Percentiles rank a stretch among this genome's conserved stretches.
These are phyloP conservation scores for Leptothorax acervorum DNA, from an alignment of 2,888 invertebrate genomes.

Conservation along the genomic window DNA sequence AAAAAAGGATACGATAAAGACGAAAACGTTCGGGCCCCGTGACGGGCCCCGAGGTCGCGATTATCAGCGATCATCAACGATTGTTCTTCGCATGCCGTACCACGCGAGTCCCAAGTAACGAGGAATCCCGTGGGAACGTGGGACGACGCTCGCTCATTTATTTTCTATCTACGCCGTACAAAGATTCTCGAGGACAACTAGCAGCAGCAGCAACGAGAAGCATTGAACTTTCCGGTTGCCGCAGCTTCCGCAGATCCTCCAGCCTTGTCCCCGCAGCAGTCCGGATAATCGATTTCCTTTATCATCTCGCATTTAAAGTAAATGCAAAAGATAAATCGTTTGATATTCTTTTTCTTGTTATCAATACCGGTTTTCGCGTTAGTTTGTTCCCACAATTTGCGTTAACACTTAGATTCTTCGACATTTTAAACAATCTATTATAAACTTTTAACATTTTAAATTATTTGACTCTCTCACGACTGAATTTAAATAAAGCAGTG, in stretches of 20 bases:
- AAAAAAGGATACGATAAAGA: background rate
- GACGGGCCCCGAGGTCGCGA: conserved; percentile 23
- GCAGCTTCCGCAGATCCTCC: conserved; percentile 22
- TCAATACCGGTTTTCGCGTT: background rate
- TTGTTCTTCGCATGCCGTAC: conserved; percentile 59
- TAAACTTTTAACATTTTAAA: background rate
- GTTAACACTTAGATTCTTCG: background rate
- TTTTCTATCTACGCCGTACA: conserved; percentile 29
- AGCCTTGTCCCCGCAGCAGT: background rate
- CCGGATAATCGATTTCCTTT: background rate
- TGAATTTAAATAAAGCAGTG: background rate
- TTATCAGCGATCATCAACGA: conserved; percentile 64
- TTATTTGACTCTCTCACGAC: background rate
- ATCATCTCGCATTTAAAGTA: background rate
- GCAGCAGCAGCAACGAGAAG: conserved; percentile 56
- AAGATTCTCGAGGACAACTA: conserved; percentile 60
- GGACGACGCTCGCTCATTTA: conserved; percentile 1
- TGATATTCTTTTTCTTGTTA: background rate
- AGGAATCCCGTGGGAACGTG: conserved; percentile 62
- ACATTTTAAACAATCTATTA: background rate
- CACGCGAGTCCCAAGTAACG: conserved; percentile 60
- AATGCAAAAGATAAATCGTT: background rate
- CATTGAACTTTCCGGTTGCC: conserved; percentile 53
- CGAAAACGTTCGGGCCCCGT: background rate
- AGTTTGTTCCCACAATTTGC: background rate